Evolutionary conservation across 2,888 invertebrate species (phyloP), one percentile per base, ranked within the genome.

Genomic region (Drosophila vallismaia): DNA sequence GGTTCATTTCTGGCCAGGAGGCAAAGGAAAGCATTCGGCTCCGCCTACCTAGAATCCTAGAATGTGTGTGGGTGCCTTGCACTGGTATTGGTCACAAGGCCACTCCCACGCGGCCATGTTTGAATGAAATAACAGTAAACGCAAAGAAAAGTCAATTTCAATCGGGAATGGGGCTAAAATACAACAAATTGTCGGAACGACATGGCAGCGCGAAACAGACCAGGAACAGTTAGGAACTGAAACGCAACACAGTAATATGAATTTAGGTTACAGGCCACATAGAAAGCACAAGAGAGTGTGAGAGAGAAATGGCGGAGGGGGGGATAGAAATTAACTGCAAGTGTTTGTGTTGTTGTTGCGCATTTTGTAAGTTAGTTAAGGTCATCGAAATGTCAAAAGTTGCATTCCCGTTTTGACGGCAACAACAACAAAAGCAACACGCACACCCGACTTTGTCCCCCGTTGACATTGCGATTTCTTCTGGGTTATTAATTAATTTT

Each of bases 31-130:
- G 48, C 42, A 26, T 33, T 57, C 75, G 71, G 88, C 84, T 88
- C 84, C 84, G 88, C 84, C 84, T 74, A 86, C 84, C 69, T 36
- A 36, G n/a, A 58, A 54, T 69, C 69, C 59, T 62, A 28, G 50
- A 29, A 19, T 24, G 24, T 58, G 45, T 31, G 31, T n/a, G 5
- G 55, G 48, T 42, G 19, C 19, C 45, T 8, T 5, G 31, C 40
- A 7, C 1, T 24, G 24, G 54, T 53, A 46, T 49, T 53, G 28
- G 66, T 49, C 44, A 56, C 75, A 75, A 89, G 78, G 89, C 91
- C 91, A 91, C 91, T 89, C 91, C 91, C 88, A 88, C 91, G 91
- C 91, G 88, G 91, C 91, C 91, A 91, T 91, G 81, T 91, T 82
- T 90, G 88, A 84, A 86, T 88, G 83, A 79, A 85, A 73, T 78